phyloP scores from a whole-genome alignment of 2,797 vertebrate genomes.

The Balearica regulorum region DNA sequence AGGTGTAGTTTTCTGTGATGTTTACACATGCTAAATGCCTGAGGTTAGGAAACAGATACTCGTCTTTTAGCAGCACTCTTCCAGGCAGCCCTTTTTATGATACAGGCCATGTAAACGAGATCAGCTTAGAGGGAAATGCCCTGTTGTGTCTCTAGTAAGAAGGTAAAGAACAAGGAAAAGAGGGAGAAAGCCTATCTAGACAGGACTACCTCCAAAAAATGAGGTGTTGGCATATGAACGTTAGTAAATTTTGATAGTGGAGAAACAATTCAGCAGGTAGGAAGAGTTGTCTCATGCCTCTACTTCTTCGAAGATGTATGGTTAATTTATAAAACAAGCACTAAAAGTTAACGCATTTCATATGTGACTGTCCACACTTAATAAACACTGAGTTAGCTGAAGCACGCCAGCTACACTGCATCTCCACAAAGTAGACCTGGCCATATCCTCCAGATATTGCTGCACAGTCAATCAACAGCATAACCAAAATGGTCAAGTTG shows the following conservation, averaged over 20 bases:
- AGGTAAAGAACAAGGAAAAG: background rate
- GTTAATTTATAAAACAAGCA: background rate
- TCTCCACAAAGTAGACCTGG: background rate
- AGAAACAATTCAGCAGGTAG: background rate
- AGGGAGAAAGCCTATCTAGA: background rate
- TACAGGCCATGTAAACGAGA: background rate
- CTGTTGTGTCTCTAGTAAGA: background rate
- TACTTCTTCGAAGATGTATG: background rate
- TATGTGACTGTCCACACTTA: background rate
- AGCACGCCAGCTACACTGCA: rapidly evolving
- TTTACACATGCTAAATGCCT: background rate
- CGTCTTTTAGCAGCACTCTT: background rate
- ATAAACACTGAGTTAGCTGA: background rate
- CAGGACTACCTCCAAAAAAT: background rate
- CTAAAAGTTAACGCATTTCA: background rate
- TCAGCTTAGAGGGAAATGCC: background rate
- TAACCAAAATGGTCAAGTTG: background rate
- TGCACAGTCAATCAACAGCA: background rate
- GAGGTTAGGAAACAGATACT: background rate
- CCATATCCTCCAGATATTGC: background rate
- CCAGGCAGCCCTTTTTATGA: background rate
- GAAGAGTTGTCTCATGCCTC: background rate
- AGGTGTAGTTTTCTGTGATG: background rate
- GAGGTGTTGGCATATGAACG: background rate
- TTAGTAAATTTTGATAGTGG: background rate